A percentile compares a stretch with the other conserved stretches of the same genome.
These are phyloP conservation scores for Montifringilla adamsi DNA, from an alignment of 2,113 vertebrate genomes.

Conservation along the genomic window DNA sequence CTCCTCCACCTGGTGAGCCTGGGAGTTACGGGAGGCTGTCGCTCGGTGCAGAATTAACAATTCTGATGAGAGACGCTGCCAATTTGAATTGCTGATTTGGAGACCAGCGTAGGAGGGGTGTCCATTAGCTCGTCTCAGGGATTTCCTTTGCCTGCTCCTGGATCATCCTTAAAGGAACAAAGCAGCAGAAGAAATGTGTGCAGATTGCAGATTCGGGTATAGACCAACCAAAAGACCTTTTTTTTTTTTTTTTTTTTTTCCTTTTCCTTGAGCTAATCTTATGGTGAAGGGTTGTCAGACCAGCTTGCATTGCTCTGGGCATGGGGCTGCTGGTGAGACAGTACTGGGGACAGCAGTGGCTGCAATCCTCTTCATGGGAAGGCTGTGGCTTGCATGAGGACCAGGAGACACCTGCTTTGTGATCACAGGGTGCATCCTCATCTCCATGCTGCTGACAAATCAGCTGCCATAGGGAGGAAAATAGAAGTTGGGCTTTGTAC, in stretches of 20 bases:
- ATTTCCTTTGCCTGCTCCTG: slow-evolving; percentile 16
- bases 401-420: neutral
- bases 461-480: neutral
- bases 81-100: slow-evolving; percentile 50
- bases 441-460: neutral
- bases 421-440: too few relatives aligned
- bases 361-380: neutral
- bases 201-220: neutral
- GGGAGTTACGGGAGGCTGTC: neutral
- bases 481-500: too few relatives aligned
- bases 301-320: neutral
- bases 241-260: neutral
- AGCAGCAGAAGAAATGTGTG: neutral
- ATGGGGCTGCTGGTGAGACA: neutral
- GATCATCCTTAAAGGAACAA: neutral
- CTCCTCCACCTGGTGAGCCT: slow-evolving; percentile 3
- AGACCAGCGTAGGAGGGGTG: slow-evolving; percentile 1
- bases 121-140: slow-evolving; percentile 36
- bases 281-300: neutral
- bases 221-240: neutral
- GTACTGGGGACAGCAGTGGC: neutral
- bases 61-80: neutral
- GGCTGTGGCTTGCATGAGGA: neutral
- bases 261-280: neutral
- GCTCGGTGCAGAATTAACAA: slow-evolving; percentile 12